These are phyloP conservation scores for Pseudopleuronectes americanus DNA, from an alignment of 2,797 vertebrate genomes.

Conservation along the genomic window DNA sequence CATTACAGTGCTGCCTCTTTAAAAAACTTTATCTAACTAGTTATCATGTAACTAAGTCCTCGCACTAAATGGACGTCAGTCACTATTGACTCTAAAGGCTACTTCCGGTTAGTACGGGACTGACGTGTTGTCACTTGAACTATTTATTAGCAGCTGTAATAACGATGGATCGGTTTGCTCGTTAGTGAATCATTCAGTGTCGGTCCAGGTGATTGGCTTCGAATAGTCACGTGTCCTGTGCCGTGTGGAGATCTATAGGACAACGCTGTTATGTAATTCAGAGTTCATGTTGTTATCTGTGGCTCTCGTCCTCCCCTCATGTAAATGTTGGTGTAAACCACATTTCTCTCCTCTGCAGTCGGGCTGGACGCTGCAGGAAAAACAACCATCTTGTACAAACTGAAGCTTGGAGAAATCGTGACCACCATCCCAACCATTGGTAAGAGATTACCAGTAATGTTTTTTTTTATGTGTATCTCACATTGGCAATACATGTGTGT, in stretches of 20 bases:
- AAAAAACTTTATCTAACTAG: no score
- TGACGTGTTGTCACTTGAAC: no score
- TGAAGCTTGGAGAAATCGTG: slow-evolving; percentile 93
- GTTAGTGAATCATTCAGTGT: no score
- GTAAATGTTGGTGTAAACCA: neutral
- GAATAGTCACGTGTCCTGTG: slow-evolving; percentile 3
- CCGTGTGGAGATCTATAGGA: neutral
- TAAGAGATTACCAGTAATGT: slow-evolving; percentile 68
- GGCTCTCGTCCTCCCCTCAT: neutral
- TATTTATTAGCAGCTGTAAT: no score
- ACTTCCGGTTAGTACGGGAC: no score
- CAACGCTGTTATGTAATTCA: slow-evolving; percentile 16
- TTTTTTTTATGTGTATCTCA: neutral
- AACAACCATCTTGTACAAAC: slow-evolving; percentile 94
- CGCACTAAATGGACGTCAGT: no score
- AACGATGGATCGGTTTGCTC: no score
- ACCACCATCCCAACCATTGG: slow-evolving; percentile 95
- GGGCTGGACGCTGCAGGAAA: slow-evolving; percentile 93
- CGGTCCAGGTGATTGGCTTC: neutral
- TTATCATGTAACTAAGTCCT: no score
- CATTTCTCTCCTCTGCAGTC: slow-evolving; percentile 73
- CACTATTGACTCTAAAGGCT: no score
- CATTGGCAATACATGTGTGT: neutral
- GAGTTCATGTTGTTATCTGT: neutral
- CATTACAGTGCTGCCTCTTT: no score